Conservation (phyloP, 2,888 invertebrate genomes). For the Drosophila histrio region DNA sequence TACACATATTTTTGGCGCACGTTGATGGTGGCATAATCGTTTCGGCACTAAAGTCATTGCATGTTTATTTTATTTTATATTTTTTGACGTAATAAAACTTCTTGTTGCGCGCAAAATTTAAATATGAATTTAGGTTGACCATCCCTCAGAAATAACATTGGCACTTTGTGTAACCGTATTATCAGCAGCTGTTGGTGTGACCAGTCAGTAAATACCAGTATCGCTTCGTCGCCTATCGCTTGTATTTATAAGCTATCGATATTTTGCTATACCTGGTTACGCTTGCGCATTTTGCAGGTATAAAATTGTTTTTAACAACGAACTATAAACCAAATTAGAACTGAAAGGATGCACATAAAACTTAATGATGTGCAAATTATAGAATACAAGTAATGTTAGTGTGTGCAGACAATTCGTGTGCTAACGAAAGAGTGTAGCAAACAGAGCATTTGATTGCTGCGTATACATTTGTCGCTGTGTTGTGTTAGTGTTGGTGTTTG, state of each 20-base stretch:
- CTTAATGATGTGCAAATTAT: neutral
- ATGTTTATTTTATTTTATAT: no score
- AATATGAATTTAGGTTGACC: conserved; percentile 22
- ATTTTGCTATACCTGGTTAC: conserved; percentile 10
- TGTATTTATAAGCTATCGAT: conserved; percentile 27
- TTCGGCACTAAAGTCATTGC: conserved; percentile 70
- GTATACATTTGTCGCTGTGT: conserved; percentile 31
- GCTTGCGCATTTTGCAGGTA: conserved; percentile 23
- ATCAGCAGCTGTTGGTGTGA: conserved; percentile 35
- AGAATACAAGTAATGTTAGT: neutral
- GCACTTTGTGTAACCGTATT: neutral
- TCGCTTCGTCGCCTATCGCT: neutral
- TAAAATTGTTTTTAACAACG: conserved; percentile 5
- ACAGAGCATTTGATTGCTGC: conserved; percentile 41
- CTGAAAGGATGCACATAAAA: neutral
- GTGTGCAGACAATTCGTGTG: neutral
- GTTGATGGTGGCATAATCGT: conserved; percentile 31
- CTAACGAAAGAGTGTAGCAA: conserved; percentile 11
- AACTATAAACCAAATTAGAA: neutral
- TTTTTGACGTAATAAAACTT: no score
- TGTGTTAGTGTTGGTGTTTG: conserved; percentile 31
- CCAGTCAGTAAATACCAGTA: neutral
- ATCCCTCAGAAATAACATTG: neutral
- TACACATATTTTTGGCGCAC: conserved; percentile 30
- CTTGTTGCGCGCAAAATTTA: no score